Conservation (phyloP, 2,888 invertebrate species). For the Biston betularia region DNA sequence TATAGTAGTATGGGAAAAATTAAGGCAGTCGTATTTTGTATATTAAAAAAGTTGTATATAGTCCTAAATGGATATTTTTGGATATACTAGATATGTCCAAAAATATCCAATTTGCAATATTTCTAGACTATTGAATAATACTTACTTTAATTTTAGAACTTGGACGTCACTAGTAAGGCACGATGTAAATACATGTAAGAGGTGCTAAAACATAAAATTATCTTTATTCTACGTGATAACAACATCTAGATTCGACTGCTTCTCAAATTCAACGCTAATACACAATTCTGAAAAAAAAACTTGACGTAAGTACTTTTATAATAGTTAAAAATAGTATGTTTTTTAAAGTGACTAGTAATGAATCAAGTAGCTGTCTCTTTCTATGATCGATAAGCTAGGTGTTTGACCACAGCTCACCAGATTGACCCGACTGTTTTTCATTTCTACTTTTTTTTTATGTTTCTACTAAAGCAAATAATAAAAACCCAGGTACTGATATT, state of each 20-base stretch:
- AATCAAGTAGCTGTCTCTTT: too few relatives aligned
- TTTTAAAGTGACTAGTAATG: too few relatives aligned
- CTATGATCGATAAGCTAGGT: too few relatives aligned
- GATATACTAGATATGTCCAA: background rate
- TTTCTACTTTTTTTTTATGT: too few relatives aligned
- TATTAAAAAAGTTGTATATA: too few relatives aligned
- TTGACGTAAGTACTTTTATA: background rate
- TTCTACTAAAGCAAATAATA: too few relatives aligned
- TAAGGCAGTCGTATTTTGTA: background rate
- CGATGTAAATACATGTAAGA: conserved; percentile 2
- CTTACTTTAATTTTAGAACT: background rate
- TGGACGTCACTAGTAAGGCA: conserved; percentile 3
- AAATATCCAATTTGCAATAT: background rate
- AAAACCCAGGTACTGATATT: too few relatives aligned
- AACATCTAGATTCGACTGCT: conserved; percentile 13
- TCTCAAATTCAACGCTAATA: background rate
- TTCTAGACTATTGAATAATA: background rate
- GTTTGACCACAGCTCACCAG: too few relatives aligned
- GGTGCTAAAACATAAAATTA: conserved; percentile 3
- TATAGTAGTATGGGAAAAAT: too few relatives aligned
- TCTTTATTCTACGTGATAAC: conserved; percentile 1
- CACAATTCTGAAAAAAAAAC: background rate
- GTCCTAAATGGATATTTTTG: too few relatives aligned
- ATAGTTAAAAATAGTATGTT: too few relatives aligned
- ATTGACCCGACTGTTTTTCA: too few relatives aligned